phyloP scores from a whole-genome alignment of 1,140 invertebrate species.

The Trichonephila clavata region DNA sequence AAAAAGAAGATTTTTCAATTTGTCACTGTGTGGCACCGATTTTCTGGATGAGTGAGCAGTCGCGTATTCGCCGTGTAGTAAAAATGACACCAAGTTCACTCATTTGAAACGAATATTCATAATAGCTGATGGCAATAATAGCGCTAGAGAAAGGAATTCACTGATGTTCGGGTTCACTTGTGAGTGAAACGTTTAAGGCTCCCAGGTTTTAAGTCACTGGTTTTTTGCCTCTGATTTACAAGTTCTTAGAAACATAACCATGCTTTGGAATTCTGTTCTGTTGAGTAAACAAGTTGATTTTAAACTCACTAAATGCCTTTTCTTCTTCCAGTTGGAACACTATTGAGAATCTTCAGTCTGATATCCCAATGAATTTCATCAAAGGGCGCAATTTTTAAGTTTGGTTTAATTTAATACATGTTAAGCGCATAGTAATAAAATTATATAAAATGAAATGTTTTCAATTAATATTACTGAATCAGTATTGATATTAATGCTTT shows the following conservation, averaged over 20 bases:
- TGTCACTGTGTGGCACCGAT: background rate
- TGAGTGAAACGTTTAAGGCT: background rate
- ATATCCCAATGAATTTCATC: background rate
- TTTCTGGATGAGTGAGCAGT: background rate
- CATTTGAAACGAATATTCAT: conserved; percentile 2
- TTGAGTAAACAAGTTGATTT: background rate
- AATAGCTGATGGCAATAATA: background rate
- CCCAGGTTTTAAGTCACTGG: background rate
- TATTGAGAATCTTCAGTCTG: background rate
- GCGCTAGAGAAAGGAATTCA: background rate
- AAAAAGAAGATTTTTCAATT: background rate
- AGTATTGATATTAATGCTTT: too few species aligned
- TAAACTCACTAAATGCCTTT: background rate
- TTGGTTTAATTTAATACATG: too few species aligned
- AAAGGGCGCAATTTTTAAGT: too few species aligned
- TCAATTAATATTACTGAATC: too few species aligned
- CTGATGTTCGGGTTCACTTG: background rate
- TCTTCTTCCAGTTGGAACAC: background rate
- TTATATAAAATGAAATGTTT: too few species aligned
- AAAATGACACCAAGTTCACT: background rate
- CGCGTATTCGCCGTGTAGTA: background rate
- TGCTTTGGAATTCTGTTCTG: background rate
- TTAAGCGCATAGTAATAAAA: too few species aligned
- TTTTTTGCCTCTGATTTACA: background rate
- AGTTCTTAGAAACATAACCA: background rate